Conservation (phyloP, 2,113 vertebrate genomes). For the Tragelaphus scriptus region DNA sequence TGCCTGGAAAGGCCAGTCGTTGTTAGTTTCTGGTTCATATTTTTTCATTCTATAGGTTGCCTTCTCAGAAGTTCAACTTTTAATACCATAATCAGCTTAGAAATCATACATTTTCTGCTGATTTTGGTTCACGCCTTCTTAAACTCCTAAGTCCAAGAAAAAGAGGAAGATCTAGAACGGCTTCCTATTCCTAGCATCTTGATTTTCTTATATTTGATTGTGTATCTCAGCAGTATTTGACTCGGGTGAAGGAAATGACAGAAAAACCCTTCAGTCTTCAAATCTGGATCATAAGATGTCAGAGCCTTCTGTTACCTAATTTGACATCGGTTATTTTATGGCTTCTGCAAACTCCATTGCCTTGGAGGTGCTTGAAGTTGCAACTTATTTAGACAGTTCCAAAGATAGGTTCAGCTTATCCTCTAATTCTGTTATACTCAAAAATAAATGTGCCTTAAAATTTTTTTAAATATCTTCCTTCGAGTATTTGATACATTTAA, state of each 20-base stretch:
- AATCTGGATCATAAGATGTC: not conserved
- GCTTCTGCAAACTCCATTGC: not conserved
- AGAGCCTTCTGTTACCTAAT: not conserved
- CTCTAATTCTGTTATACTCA: not conserved
- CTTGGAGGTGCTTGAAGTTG: not conserved
- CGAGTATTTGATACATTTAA: not conserved
- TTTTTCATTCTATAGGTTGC: not conserved
- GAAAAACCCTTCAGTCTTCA: not conserved
- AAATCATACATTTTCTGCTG: not conserved
- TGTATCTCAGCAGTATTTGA: not conserved
- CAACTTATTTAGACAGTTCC: not conserved
- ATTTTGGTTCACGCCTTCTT: not conserved
- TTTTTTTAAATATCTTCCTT: not conserved
- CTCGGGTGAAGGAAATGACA: not conserved
- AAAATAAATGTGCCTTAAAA: not conserved
- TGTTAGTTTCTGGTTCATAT: not conserved
- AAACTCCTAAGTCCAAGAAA: not conserved
- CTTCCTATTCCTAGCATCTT: not conserved
- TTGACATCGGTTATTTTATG: not conserved
- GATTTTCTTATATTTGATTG: not conserved
- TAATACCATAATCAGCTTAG: not conserved
- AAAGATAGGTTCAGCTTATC: not conserved
- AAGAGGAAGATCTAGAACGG: not conserved
- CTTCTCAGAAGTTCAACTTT: not conserved
- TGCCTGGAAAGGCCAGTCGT: not conserved